Evolutionary conservation across 2,797 vertebrate species (phyloP).

Genomic region (Bucorvus abyssinicus): DNA sequence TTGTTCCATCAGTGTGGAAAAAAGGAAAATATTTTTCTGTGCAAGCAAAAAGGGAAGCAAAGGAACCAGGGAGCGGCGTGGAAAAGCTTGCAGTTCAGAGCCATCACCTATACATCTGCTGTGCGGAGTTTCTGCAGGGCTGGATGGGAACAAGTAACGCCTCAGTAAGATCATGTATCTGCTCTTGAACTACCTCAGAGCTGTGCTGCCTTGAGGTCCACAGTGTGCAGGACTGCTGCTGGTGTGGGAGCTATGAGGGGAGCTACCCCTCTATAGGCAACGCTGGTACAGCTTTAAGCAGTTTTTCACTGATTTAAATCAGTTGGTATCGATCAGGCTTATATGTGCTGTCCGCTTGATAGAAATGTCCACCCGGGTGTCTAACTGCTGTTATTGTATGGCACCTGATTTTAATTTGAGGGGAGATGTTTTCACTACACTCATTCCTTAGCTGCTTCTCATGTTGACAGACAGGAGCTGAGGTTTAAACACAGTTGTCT

Average conservation of each 20-base stretch:
- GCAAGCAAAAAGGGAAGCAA: neutral
- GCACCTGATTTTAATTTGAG: neutral
- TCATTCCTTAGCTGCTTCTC: neutral
- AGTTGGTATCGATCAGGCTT: neutral
- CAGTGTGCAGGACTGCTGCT: accelerated
- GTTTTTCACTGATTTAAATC: neutral
- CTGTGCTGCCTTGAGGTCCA: neutral
- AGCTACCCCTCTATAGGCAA: neutral
- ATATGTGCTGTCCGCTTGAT: accelerated
- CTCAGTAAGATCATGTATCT: neutral
- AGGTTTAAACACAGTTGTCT: neutral
- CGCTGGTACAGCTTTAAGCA: neutral
- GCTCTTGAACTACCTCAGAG: neutral
- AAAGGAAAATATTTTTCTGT: neutral
- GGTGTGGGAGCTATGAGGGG: neutral
- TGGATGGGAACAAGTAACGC: neutral
- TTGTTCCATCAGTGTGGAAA: neutral
- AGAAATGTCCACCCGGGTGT: neutral
- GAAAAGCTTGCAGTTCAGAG: neutral
- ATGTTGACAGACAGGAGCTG: neutral
- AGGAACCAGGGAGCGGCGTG: neutral
- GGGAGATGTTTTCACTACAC: neutral
- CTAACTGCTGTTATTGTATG: neutral
- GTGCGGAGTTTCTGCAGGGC: neutral
- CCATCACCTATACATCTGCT: neutral